Base-by-base conservation (phyloP, 2,113 vertebrate genomes). In the Pao palembangensis region DNA sequence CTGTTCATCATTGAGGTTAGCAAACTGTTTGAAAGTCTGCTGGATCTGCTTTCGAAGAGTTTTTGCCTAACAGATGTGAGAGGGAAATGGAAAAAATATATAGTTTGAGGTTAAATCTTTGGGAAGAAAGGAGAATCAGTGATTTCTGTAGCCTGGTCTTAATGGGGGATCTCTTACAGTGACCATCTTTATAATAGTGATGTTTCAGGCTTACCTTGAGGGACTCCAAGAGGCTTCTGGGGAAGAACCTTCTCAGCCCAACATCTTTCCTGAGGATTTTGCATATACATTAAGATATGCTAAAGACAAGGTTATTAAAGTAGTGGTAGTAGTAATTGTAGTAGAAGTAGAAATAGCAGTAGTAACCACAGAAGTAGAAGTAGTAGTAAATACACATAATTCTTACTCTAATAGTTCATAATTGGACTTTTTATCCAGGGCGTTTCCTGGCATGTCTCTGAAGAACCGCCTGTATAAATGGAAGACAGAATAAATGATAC, bases 331-430 rank as follows among this genome's bases (percentile, higher is more conserved):
- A 41, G 0, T 1, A 69, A 71, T 23, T 23, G 21, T 23, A 28
- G 25, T 28, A 28, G 25, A 28, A 28, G 25, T 28, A 28, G 25
- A 28, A 28, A 28, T 28, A 47, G 16, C 44, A 16, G 17, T 8
- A n/a, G 17, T 16, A n/a, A 16, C 44, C 25, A 28, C 5, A 47
- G 16, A 3, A 16, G 17, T n/a, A 8, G 44, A 3, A n/a, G 44
- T 13, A 16, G 21, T 4, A 41, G 0, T 1, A 68, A 71, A 60
- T 25, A 16, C 5, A 21, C 46, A 52, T 10, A 6, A 47, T 38
- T 94, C 94, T 97, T 91, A 99, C 97, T 99, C 97, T 81, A 99
- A 85, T 43, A 99, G 92, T 88, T 99, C 97, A 68, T 98, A 99
- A 90, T 99, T 99, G 6, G 97, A 99, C 85, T 99, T 99, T 92